Conservation (phyloP, 92 coral and sea anemone species). For the Desmophyllum pertusum region DNA sequence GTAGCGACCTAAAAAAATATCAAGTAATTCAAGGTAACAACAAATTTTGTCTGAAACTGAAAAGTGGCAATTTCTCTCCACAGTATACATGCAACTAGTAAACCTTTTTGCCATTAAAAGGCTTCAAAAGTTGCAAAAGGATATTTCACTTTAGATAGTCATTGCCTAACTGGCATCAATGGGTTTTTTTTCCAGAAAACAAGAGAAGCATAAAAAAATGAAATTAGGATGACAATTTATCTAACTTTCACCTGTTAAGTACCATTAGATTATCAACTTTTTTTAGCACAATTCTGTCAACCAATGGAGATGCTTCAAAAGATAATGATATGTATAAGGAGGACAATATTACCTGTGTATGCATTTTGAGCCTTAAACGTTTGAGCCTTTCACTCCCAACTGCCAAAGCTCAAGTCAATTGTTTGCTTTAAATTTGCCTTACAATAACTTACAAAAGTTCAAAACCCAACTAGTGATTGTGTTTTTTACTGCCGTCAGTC, state of each 20-base stretch:
- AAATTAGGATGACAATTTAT: neutral
- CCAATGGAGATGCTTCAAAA: too few relatives aligned
- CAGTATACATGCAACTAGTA: neutral
- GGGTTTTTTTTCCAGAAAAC: neutral
- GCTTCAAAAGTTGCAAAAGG: neutral
- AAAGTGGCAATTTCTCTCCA: neutral
- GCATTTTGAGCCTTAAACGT: neutral
- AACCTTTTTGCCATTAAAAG: neutral
- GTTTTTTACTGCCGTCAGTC: too few relatives aligned
- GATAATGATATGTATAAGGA: neutral
- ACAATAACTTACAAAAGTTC: too few relatives aligned
- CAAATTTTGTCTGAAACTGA: neutral
- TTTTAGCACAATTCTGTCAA: too few relatives aligned
- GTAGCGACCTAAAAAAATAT: neutral
- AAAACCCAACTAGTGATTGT: too few relatives aligned
- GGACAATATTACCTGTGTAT: neutral
- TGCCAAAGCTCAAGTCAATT: neutral
- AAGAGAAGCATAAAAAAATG: neutral
- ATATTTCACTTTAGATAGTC: neutral
- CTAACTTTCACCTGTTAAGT: neutral
- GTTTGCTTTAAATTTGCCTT: too few relatives aligned
- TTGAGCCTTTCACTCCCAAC: neutral
- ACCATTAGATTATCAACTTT: too few relatives aligned
- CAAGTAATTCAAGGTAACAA: neutral
- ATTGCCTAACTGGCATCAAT: neutral